Evolutionary conservation across 2,888 invertebrate genomes (phyloP).

Genomic region (Sinhomidia bicolor): DNA sequence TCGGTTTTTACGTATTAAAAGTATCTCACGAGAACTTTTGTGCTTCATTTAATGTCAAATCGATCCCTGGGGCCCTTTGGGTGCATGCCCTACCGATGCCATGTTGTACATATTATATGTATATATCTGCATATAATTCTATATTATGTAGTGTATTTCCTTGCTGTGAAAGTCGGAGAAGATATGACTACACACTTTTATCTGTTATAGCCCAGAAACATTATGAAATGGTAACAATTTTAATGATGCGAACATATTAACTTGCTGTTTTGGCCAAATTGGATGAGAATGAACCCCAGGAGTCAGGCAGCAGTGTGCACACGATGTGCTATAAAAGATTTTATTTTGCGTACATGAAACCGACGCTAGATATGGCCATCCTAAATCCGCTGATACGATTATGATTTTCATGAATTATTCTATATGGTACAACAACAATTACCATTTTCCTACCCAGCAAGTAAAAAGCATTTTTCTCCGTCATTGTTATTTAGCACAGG

Average conservation of each 20-base stretch:
- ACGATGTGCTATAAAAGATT: background rate
- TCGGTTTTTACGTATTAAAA: background rate
- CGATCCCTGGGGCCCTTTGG: conserved; percentile 57
- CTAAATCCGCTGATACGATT: conserved; percentile 4
- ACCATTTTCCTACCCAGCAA: background rate
- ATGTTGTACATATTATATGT: background rate
- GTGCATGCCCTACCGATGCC: background rate
- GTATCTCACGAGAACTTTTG: conserved; percentile 47
- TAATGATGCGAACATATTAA: conserved; percentile 51
- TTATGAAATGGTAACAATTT: conserved; percentile 45
- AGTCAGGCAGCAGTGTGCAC: background rate
- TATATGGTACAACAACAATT: background rate
- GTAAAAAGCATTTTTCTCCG: background rate
- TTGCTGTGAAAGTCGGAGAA: background rate
- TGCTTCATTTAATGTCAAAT: conserved; percentile 53
- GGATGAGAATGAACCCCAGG: conserved; percentile 40
- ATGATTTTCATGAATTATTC: conserved; percentile 17
- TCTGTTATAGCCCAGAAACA: background rate
- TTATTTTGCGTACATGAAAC: background rate
- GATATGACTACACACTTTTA: too few relatives aligned
- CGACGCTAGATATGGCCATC: background rate
- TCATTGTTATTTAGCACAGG: background rate
- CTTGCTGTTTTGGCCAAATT: conserved; percentile 31
- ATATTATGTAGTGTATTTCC: background rate
- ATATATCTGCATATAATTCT: background rate